Base-by-base conservation (phyloP, 2,888 invertebrate species). In the Andrena minutula region DNA sequence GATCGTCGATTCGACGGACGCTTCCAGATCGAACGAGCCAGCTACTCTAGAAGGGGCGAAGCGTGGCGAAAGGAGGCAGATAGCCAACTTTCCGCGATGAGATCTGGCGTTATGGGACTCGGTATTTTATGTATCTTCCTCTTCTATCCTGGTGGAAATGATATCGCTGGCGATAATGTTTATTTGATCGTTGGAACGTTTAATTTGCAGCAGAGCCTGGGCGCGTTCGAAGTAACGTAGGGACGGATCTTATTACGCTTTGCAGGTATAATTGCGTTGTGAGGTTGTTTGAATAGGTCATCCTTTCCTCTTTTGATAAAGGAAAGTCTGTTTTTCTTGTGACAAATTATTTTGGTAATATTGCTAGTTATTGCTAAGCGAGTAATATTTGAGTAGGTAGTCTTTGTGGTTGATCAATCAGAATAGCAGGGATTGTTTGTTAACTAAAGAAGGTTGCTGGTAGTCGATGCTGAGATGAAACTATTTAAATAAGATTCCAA, bases 41-140 rank as follows among this genome's bases (percentile, higher is more conserved):
- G 3, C 0, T 2, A 51, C 35, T n/a, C 8, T n/a, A n/a, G 65
- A 41, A 41, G 65, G 28, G 10, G 65, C 6, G 49, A 16, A 51
- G 3, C 64, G 26, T 12, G 47, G 49, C 8, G 23, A 53, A 53
- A 8, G 53, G 20, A 30, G 12, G 23, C 53, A 56, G 32, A 23
- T 23, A 56, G 69, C 30, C 12, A 16, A 28, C 53, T 32, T 23
- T 7, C 16, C 32, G 23, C 53, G 23, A 53, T 35, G 32, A 56
- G 41, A 64, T 23, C 16, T 56, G 20, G 56, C 5, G 35, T 49
- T n/a, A 64, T 61, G 10, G 61, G 30, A 32, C 28, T 61, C 16
- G 16, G 28, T 61, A 35, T 61, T 20, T 30, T 61, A 61, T 61
- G 30, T 61, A 61, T 61, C 61, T 61, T 16, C 56, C 23, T 56